These are phyloP conservation scores for Myrmophylax atrothorax DNA, from an alignment of 2,113 vertebrate genomes.

Conservation along the genomic window DNA sequence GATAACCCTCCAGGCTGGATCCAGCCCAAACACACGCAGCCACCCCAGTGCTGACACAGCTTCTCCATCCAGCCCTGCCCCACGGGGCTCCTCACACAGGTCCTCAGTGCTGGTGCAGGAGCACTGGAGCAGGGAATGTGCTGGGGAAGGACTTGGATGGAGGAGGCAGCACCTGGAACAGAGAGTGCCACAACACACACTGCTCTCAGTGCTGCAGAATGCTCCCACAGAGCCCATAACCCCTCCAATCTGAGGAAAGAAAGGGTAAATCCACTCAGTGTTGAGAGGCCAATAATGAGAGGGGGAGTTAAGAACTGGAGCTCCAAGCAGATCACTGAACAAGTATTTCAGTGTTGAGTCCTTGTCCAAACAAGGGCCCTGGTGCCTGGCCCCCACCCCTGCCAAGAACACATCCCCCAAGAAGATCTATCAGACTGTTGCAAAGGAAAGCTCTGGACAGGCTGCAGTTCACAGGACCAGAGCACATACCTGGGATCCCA, in stretches of 20 bases:
- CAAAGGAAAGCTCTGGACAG: not conserved
- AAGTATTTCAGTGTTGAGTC: not conserved
- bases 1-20: not conserved
- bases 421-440: not conserved
- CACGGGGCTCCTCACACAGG: not conserved
- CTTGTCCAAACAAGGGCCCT: not conserved
- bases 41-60: not conserved
- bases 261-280: not conserved
- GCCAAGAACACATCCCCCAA: not conserved
- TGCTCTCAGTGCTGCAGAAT: not conserved
- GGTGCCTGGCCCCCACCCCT: not conserved
- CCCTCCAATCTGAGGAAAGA: not conserved
- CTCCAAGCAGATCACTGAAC: not conserved
- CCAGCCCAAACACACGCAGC: not conserved
- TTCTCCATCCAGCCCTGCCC: not conserved
- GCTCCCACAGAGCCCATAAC: not conserved
- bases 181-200: not conserved
- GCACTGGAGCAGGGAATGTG: not conserved
- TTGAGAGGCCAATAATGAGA: not conserved
- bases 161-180: not conserved
- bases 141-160: not conserved
- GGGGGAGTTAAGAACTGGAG: not conserved
- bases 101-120: not conserved
- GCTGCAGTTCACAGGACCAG: not conserved
- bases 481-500: conserved; percentile 93